Conservation (phyloP, 2,888 invertebrate genomes). For the Dryobota labecula region DNA sequence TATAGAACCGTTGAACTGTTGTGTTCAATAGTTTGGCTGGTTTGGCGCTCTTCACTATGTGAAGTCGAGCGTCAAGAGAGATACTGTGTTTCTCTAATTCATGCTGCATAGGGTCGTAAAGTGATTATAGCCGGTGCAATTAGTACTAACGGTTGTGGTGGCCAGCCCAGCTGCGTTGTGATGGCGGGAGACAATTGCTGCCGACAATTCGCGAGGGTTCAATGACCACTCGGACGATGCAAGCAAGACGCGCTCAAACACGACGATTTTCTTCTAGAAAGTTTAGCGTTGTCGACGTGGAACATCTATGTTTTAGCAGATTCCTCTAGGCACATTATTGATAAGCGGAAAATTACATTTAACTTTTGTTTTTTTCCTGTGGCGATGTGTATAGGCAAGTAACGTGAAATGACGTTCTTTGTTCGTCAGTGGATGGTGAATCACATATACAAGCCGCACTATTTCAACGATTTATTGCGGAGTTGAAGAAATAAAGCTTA, state of each 20-base stretch:
- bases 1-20: slow-evolving; percentile 74
- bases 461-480: slow-evolving; percentile 45
- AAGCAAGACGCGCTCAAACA: slow-evolving; percentile 69
- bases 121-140: slow-evolving; percentile 79
- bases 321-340: slow-evolving; percentile 47
- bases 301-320: slow-evolving; percentile 59
- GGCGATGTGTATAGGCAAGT: slow-evolving; percentile 55
- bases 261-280: slow-evolving; percentile 71
- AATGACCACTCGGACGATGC: slow-evolving; percentile 78
- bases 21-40: slow-evolving; percentile 76
- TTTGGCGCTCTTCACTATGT: slow-evolving; percentile 69
- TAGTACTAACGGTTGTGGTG: slow-evolving; percentile 79
- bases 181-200: slow-evolving; percentile 82
- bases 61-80: slow-evolving; percentile 44
- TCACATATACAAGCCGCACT: slow-evolving; percentile 51
- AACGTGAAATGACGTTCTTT: slow-evolving; percentile 57
- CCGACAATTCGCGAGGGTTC: slow-evolving; percentile 83
- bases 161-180: slow-evolving; percentile 78
- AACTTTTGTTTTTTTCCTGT: slow-evolving; percentile 50
- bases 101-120: slow-evolving; percentile 77
- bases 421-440: slow-evolving; percentile 55
- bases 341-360: slow-evolving; percentile 54
- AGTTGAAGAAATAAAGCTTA: slow-evolving; percentile 60
- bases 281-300: slow-evolving; percentile 55
- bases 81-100: slow-evolving; percentile 57